A percentile compares a stretch with the other conserved stretches of the same genome.
phyloP scores from a whole-genome alignment of 2,113 vertebrate genomes.

The Rattus rattus region DNA sequence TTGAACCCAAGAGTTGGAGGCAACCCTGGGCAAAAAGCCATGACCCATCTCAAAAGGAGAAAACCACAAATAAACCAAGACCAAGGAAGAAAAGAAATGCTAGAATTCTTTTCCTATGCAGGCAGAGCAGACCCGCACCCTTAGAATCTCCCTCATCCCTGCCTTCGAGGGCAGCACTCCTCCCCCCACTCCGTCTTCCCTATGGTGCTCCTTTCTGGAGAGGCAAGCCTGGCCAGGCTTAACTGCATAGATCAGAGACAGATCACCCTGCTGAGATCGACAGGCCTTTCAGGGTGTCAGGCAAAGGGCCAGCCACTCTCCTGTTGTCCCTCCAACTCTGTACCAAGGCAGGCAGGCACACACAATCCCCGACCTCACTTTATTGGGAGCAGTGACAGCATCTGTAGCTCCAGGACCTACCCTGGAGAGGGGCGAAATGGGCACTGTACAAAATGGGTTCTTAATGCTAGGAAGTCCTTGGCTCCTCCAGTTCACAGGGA shows the following conservation, averaged over 20 bases:
- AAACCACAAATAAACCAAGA: neutral
- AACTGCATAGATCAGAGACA: neutral
- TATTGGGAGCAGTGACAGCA: slow-evolving; percentile 76
- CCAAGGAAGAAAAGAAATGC: no score
- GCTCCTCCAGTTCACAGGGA: slow-evolving; percentile 48
- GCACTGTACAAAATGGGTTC: slow-evolving; percentile 64
- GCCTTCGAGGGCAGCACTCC: neutral
- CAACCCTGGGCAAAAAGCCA: neutral
- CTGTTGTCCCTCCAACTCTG: neutral
- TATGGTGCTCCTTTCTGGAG: neutral
- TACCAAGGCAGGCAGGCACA: slow-evolving; percentile 43
- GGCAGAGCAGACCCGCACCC: neutral
- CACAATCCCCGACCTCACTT: slow-evolving; percentile 65
- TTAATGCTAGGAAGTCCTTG: slow-evolving; percentile 58
- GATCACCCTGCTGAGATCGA: neutral
- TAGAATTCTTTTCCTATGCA: neutral
- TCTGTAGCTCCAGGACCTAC: slow-evolving; percentile 52
- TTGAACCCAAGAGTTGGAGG: neutral
- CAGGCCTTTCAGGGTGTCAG: neutral
- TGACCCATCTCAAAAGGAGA: neutral
- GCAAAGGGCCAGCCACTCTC: neutral
- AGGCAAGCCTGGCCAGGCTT: neutral
- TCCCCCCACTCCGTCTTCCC: neutral
- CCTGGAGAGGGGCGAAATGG: neutral
- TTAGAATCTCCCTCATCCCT: neutral